Percentiles rank a stretch among this genome's conserved stretches.
These are phyloP conservation scores for Anniella stebbinsi DNA, from an alignment of 2,797 vertebrate species.

Conservation along the genomic window DNA sequence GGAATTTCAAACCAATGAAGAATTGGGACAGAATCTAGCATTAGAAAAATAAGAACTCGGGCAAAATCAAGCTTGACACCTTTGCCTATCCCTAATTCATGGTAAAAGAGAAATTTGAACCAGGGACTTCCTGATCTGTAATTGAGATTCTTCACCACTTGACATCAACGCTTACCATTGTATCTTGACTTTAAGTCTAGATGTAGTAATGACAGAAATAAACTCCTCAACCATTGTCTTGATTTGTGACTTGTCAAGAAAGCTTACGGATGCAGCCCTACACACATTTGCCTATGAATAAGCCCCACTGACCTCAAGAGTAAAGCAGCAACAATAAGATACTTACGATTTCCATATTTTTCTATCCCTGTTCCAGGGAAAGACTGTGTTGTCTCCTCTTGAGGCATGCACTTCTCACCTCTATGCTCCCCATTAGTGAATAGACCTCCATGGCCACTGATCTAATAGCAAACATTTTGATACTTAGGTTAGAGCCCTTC, in stretches of 20 bases:
- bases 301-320: neutral
- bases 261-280: neutral
- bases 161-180: neutral
- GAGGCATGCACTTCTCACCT: slow-evolving; percentile 73
- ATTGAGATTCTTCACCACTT: neutral
- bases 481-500: neutral
- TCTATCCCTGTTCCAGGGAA: slow-evolving; percentile 82
- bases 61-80: no score
- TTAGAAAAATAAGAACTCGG: no score
- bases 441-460: slow-evolving; percentile 79
- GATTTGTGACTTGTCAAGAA: neutral
- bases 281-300: neutral
- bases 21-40: no score
- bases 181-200: neutral
- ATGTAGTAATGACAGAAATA: neutral
- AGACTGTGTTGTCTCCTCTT: slow-evolving; percentile 74
- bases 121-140: neutral
- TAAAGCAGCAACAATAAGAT: neutral
- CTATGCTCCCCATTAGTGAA: slow-evolving; percentile 73
- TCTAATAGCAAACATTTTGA: slow-evolving; percentile 67
- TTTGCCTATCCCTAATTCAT: no score
- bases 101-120: neutral
- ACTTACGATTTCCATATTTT: slow-evolving; percentile 84
- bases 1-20: no score
- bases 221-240: neutral